phyloP scores from a whole-genome alignment of 2,797 vertebrate genomes.

The Galagoides demidoff region DNA sequence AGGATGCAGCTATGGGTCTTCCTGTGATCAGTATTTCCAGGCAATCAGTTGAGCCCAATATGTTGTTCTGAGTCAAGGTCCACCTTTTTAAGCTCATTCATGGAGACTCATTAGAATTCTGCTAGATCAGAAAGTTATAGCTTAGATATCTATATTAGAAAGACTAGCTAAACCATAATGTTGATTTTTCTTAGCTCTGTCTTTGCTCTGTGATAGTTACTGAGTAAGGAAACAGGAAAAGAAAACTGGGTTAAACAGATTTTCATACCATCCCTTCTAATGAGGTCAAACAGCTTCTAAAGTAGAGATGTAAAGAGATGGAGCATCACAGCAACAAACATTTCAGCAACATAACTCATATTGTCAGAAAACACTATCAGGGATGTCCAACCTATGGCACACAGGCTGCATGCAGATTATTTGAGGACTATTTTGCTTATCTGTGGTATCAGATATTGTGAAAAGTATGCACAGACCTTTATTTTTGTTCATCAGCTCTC shows the following conservation, averaged over 20 bases:
- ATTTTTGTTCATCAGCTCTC: too few species aligned
- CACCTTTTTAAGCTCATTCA: not conserved
- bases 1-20: not conserved
- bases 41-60: not conserved
- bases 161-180: not conserved
- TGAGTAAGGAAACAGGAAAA: not conserved
- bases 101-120: not conserved
- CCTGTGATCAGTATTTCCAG: not conserved
- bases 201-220: constrained; percentile 18
- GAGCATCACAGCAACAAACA: not conserved
- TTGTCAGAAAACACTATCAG: not conserved
- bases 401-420: too few species aligned
- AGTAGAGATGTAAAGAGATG: not conserved
- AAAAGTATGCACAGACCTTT: too few species aligned
- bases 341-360: not conserved
- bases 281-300: not conserved
- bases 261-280: constrained; percentile 22
- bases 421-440: too few species aligned
- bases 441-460: too few species aligned
- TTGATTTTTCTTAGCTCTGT: not conserved
- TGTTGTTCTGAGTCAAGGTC: not conserved
- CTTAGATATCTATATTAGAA: constrained; percentile 3
- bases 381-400: too few species aligned
- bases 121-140: not conserved
- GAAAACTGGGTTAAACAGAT: not conserved